Percentiles rank a stretch among this genome's conserved stretches.
phyloP scores from a whole-genome alignment of 2,113 vertebrate genomes.

The Erythrolamprus reginae region DNA sequence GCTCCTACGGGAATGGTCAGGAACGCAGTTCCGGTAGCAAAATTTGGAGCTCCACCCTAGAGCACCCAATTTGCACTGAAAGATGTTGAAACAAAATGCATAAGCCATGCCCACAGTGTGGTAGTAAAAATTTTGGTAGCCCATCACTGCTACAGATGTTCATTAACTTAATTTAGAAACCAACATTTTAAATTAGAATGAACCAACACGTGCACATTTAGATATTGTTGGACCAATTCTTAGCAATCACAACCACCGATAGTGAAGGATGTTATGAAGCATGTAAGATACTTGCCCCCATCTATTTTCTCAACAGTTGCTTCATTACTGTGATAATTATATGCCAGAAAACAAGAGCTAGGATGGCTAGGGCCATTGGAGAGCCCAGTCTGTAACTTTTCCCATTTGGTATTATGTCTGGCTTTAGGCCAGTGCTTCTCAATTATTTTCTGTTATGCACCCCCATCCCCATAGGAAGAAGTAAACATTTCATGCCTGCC shows the following conservation, averaged over 20 bases:
- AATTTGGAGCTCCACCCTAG: too few relatives aligned
- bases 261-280: background rate
- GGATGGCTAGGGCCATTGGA: background rate
- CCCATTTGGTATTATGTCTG: background rate
- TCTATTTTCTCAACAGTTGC: background rate
- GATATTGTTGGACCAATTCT: background rate
- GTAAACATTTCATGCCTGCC: too few relatives aligned
- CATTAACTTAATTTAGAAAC: background rate
- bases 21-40: too few relatives aligned
- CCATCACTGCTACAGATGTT: background rate
- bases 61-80: too few relatives aligned
- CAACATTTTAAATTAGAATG: background rate
- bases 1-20: too few relatives aligned
- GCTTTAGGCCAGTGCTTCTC: too few relatives aligned
- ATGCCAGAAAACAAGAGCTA: background rate
- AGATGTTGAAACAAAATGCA: too few relatives aligned
- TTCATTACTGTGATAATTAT: background rate
- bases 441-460: too few relatives aligned
- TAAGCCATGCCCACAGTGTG: too few relatives aligned
- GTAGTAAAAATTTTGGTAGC: too few relatives aligned
- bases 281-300: background rate
- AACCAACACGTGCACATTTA: background rate
- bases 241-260: background rate
- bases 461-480: too few relatives aligned
- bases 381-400: background rate